Percentiles rank a stretch among this genome's conserved stretches.
These are phyloP conservation scores for Mystacides longicornis DNA, from an alignment of 2,888 invertebrate genomes.

Conservation along the genomic window DNA sequence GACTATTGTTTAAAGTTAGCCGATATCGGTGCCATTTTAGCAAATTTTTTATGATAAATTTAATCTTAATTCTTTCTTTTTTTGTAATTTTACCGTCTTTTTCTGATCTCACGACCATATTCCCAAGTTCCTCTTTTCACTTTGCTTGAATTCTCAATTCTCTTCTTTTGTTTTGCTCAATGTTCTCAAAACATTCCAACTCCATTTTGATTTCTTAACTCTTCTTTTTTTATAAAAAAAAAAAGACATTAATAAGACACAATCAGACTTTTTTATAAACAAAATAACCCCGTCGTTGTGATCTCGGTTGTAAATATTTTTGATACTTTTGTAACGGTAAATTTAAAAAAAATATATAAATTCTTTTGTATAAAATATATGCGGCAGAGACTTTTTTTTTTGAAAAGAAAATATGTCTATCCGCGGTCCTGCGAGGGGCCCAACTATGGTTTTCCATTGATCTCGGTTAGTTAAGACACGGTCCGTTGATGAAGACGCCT, in stretches of 20 bases:
- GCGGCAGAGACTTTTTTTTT: neutral
- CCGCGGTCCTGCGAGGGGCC: conserved; percentile 8
- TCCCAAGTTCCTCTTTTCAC: too few relatives aligned
- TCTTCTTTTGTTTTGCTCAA: too few relatives aligned
- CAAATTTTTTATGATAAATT: too few relatives aligned
- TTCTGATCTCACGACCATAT: too few relatives aligned
- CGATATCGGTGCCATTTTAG: conserved; percentile 2
- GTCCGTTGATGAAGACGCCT: conserved; percentile 15
- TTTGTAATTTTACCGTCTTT: too few relatives aligned
- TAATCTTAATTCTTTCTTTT: too few relatives aligned
- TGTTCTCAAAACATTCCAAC: neutral
- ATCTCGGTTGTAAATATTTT: conserved; percentile 1
- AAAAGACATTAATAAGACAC: neutral
- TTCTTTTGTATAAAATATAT: neutral
- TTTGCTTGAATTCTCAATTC: too few relatives aligned
- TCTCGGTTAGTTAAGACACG: conserved; percentile 23
- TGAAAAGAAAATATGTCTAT: neutral
- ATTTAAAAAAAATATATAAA: neutral
- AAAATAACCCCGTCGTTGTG: neutral
- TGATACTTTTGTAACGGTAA: neutral
- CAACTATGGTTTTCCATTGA: conserved; percentile 25
- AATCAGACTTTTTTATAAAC: too few relatives aligned
- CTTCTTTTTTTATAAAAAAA: neutral
- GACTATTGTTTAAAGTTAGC: too few relatives aligned
- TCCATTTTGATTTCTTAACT: neutral